Evolutionary conservation across 1,140 invertebrate species (phyloP).

Genomic region (Drosophila arawakana): DNA sequence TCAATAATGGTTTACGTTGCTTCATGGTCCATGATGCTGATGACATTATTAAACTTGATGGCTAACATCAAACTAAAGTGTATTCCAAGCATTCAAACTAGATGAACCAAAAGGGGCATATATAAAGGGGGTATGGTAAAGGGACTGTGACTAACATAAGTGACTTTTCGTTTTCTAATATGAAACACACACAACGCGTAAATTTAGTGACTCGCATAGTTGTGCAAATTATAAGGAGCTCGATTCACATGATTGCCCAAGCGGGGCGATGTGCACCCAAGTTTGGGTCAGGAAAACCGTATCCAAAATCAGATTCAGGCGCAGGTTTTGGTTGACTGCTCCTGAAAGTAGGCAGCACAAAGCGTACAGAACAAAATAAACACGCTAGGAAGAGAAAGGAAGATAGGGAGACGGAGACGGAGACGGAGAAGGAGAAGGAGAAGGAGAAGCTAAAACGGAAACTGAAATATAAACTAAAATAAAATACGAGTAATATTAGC

Average conservation of each 20-base stretch:
- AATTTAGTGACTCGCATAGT: constrained; percentile 65
- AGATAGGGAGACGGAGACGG: neutral
- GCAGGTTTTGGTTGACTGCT: constrained; percentile 72
- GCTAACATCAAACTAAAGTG: neutral
- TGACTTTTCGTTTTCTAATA: constrained; percentile 16
- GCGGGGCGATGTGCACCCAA: constrained; percentile 47
- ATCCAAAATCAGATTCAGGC: constrained; percentile 75
- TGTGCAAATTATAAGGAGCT: constrained; percentile 81
- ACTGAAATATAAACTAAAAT: constrained; percentile 48
- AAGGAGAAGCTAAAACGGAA: constrained; percentile 53
- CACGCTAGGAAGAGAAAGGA: constrained; percentile 41
- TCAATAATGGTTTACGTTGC: constrained; percentile 1
- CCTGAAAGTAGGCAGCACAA: constrained; percentile 60
- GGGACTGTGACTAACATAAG: neutral
- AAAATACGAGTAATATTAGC: constrained; percentile 39
- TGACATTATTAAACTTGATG: neutral
- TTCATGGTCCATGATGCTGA: constrained; percentile 4
- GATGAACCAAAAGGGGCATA: neutral
- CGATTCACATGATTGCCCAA: constrained; percentile 83
- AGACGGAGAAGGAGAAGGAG: constrained; percentile 3
- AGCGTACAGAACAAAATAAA: constrained; percentile 45
- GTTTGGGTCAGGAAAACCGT: constrained; percentile 34
- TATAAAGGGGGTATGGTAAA: neutral
- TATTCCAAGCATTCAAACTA: neutral
- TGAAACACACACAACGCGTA: constrained; percentile 21